Evolutionary conservation across 2,113 vertebrate species (phyloP), one percentile per base, ranked within the genome.

Genomic region (Equus przewalskii): DNA sequence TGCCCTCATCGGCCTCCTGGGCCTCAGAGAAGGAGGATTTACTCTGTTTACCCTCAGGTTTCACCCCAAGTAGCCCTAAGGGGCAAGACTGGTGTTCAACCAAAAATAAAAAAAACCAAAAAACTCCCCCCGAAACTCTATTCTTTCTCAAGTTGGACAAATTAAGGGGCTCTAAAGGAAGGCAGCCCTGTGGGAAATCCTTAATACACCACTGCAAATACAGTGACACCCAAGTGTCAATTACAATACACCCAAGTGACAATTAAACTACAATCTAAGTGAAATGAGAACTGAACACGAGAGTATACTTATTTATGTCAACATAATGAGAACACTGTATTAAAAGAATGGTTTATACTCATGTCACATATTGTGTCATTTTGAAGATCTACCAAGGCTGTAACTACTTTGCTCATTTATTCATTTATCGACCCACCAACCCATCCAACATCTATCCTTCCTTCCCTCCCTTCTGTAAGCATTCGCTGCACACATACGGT

Each of bases 391-490:
- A 36, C 0, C 10, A 72, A 72, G 51, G 65, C 85, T 82, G 70
- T 51, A 28, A 51, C 6, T 44, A 79, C 49, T 62, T 64, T 65
- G 41, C 26, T 24, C 60, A 49, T 24, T 64, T 18, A 64, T 15
- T 81, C 26, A 28, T 67, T 67, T 11, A n/a, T 46, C 5, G n/a
- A 73, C 10, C 13, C 15, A 54, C 51, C 4, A 14, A 7, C 51
- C 21, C 4, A n/a, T n/a, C 44, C 16, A 6, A n/a, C 6, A 2
- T 36, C n/a, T 8, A 4, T 1, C 54, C 46, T 13, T n/a, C 11
- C 22, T 18, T 28, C 7, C 11, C 13, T 33, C 24, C 62, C 4
- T 49, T 30, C 18, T 28, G 10, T 22, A 30, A 80, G 44, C 22
- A 62, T 21, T 4, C 36, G 54, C 44, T 94, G 41, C 9, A 14